These are phyloP conservation scores for Andrena chrysosceles DNA, from an alignment of 2,888 invertebrate species.

Conservation along the genomic window DNA sequence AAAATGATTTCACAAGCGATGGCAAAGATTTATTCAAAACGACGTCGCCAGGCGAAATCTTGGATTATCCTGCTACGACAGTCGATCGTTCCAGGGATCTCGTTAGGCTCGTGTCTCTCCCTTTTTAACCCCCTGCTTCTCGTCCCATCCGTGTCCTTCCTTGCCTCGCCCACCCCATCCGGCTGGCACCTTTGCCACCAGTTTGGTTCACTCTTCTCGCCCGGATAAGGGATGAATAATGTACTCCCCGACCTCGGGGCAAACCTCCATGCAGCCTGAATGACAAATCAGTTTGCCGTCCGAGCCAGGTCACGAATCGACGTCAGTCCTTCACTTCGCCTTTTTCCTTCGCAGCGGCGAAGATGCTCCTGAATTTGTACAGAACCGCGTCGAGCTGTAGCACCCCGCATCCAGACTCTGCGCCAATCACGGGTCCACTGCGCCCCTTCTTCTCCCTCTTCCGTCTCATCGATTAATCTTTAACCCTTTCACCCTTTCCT, in stretches of 20 bases:
- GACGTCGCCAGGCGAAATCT: conserved; percentile 41
- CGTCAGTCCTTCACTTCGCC: conserved; percentile 61
- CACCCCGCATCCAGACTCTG: conserved; percentile 30
- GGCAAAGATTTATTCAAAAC: conserved; percentile 46
- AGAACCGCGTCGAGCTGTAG: conserved; percentile 16
- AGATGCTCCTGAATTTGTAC: conserved; percentile 57
- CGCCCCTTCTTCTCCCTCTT: not conserved
- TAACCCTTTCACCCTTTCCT: conserved; percentile 1
- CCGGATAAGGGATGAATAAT: conserved; percentile 83
- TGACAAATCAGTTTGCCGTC: conserved; percentile 81
- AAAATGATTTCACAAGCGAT: not conserved
- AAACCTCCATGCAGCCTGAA: conserved; percentile 80
- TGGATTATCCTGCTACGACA: conserved; percentile 50
- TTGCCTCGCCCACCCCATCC: conserved; percentile 23
- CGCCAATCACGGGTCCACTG: conserved; percentile 18
- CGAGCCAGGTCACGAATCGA: conserved; percentile 78
- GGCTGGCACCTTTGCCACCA: conserved; percentile 58
- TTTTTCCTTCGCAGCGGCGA: conserved; percentile 17
- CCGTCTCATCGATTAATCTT: conserved; percentile 44
- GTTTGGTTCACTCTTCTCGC: conserved; percentile 72
- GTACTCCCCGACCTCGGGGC: conserved; percentile 78
- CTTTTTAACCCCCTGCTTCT: conserved; percentile 46
- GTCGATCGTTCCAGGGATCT: conserved; percentile 55
- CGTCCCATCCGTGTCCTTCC: conserved; percentile 31
- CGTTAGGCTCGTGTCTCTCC: conserved; percentile 62